phyloP scores from a whole-genome alignment of 2,888 invertebrate genomes.

The Acleris holmiana region DNA sequence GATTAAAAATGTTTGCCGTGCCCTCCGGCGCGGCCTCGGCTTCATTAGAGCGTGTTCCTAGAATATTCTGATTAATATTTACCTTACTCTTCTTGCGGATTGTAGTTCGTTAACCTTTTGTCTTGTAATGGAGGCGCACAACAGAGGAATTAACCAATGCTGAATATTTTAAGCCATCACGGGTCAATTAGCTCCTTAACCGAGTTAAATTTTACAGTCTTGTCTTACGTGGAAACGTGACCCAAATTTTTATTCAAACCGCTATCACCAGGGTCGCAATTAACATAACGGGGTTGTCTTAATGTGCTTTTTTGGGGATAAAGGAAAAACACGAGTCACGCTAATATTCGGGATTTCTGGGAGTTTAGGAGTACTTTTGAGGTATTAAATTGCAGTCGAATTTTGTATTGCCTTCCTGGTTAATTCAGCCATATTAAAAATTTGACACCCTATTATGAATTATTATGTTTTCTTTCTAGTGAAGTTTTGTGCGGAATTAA shows the following conservation, averaged over 20 bases:
- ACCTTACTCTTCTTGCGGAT: constrained; percentile 74
- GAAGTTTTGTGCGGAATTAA: too few relatives aligned
- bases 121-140: constrained; percentile 41
- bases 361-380: too few relatives aligned
- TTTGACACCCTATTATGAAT: too few relatives aligned
- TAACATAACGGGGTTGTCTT: constrained; percentile 31
- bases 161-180: constrained; percentile 47
- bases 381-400: too few relatives aligned
- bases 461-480: too few relatives aligned
- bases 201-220: constrained; percentile 10
- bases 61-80: constrained; percentile 81
- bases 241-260: constrained; percentile 28
- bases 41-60: constrained; percentile 75
- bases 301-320: constrained; percentile 23
- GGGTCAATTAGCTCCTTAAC: constrained; percentile 26
- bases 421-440: too few relatives aligned
- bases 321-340: constrained; percentile 20
- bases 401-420: too few relatives aligned
- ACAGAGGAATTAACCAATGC: constrained; percentile 47
- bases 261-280: constrained; percentile 25
- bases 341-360: constrained; percentile 17
- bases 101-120: constrained; percentile 69
- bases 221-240: constrained; percentile 22
- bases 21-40: constrained; percentile 69
- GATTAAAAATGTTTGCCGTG: constrained; percentile 81